These are phyloP conservation scores for Gandaritis pyraliata DNA, from an alignment of 2,888 invertebrate species.

Conservation along the genomic window DNA sequence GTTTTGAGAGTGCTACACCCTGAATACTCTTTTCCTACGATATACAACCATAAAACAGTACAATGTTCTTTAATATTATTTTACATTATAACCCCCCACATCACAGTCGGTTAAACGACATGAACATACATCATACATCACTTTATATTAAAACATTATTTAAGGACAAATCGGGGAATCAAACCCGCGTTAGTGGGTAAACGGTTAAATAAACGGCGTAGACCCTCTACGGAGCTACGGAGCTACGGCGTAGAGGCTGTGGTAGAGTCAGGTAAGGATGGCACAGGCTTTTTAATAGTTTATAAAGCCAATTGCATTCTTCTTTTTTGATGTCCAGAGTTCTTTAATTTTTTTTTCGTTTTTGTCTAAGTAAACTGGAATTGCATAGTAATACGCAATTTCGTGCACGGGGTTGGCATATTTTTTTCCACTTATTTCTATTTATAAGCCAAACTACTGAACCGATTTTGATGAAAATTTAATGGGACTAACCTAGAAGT, in stretches of 20 bases:
- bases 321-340: too few species aligned
- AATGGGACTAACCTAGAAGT: too few species aligned
- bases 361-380: too few species aligned
- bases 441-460: too few species aligned
- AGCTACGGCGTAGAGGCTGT: slow-evolving; percentile 13
- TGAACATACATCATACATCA: slow-evolving; percentile 17
- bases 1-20: not conserved
- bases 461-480: too few species aligned
- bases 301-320: not conserved
- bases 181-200: slow-evolving; percentile 36
- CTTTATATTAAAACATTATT: slow-evolving; percentile 38
- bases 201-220: slow-evolving; percentile 34
- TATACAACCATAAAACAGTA: too few species aligned
- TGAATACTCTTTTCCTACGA: too few species aligned
- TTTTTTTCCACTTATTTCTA: too few species aligned
- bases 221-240: slow-evolving; percentile 36
- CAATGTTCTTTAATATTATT: not conserved
- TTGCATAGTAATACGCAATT: too few species aligned
- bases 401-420: too few species aligned
- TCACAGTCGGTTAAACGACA: slow-evolving; percentile 9
- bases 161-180: slow-evolving; percentile 35
- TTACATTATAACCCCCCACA: not conserved
- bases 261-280: slow-evolving; percentile 1
- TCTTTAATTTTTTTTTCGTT: too few species aligned
- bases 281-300: slow-evolving; percentile 2